These are phyloP conservation scores for Pelobates cultripes DNA, from an alignment of 2,797 vertebrate species.

Conservation along the genomic window DNA sequence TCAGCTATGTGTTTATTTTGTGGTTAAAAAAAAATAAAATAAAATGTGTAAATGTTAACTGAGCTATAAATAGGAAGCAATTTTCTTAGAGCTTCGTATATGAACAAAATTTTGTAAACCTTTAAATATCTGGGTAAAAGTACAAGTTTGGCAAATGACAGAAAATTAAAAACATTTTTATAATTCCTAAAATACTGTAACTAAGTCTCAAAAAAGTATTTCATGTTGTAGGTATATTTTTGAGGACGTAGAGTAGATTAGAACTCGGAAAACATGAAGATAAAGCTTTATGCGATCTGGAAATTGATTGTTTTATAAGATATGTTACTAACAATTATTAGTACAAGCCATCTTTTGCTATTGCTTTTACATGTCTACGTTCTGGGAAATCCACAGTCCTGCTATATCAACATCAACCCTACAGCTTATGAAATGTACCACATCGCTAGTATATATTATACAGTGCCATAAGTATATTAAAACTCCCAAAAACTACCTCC, in stretches of 20 bases:
- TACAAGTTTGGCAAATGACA: constrained; percentile 69
- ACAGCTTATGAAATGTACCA: background rate
- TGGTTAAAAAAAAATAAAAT: constrained; percentile 64
- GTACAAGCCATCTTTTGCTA: background rate
- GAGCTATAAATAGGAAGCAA: constrained; percentile 7
- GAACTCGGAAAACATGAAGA: constrained; percentile 17
- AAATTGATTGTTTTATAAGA: background rate
- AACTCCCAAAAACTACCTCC: constrained; percentile 39
- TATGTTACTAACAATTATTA: background rate
- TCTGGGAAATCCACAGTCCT: constrained; percentile 24
- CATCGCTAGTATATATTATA: background rate
- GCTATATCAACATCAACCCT: constrained; percentile 8
- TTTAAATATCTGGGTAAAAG: constrained; percentile 54
- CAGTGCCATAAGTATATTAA: constrained; percentile 18
- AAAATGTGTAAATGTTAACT: constrained; percentile 34
- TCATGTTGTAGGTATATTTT: constrained; percentile 68
- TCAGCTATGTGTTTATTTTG: constrained; percentile 72
- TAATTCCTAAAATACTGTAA: constrained; percentile 73
- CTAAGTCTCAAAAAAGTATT: constrained; percentile 70
- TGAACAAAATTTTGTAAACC: constrained; percentile 42
- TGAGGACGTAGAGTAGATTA: constrained; percentile 60
- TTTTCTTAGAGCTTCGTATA: constrained; percentile 46
- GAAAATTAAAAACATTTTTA: constrained; percentile 65
- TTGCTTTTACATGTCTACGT: constrained; percentile 2
- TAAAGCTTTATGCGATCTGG: background rate